Conservation (phyloP, 2,113 vertebrate genomes). For the Anser brachyrhynchus region DNA sequence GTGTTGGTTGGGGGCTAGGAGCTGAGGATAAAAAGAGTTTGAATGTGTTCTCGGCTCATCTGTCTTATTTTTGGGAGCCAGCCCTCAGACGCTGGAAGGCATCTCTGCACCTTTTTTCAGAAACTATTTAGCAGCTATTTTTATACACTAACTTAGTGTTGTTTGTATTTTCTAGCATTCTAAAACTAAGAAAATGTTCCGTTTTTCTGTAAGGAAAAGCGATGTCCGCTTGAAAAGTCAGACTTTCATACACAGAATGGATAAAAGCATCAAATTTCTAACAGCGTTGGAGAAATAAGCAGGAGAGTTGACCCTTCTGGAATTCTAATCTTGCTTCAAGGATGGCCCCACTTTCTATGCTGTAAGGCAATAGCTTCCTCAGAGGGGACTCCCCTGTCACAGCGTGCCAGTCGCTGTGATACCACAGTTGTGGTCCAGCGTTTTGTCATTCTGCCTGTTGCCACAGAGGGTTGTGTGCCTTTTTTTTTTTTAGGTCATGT, state of each 20-base stretch:
- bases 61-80: not conserved
- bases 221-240: not conserved
- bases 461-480: too few species aligned
- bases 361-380: not conserved
- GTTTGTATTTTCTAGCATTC: not conserved
- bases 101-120: not conserved
- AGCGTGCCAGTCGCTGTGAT: not conserved
- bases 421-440: not conserved
- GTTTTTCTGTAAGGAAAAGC: not conserved
- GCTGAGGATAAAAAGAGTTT: not conserved
- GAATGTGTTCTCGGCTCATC: not conserved
- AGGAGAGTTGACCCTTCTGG: not conserved
- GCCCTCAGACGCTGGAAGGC: not conserved
- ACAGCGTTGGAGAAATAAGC: not conserved
- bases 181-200: not conserved
- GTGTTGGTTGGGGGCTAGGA: not conserved
- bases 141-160: rapidly evolving
- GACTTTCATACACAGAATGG: not conserved
- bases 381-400: not conserved
- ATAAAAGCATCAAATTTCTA: not conserved
- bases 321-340: not conserved
- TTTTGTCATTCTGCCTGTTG: not conserved
- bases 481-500: not conserved
- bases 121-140: not conserved
- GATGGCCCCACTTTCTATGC: not conserved